These are phyloP conservation scores for Dendrolimus punctatus DNA, from an alignment of 1,140 invertebrate species.

Conservation along the genomic window DNA sequence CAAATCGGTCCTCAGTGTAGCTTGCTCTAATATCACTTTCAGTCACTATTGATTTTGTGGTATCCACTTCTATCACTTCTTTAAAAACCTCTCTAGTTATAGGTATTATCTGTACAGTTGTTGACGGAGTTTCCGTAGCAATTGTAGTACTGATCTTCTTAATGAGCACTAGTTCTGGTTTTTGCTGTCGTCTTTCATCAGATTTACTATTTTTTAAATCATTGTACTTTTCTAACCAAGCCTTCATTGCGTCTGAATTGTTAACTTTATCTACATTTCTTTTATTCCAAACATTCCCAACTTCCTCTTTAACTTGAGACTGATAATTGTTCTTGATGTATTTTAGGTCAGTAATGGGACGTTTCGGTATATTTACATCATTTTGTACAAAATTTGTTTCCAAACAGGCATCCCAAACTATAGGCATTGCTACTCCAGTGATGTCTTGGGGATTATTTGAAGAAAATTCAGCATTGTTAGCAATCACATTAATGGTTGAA, in stretches of 20 bases:
- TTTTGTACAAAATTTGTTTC: constrained; percentile 36
- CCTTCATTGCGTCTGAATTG: constrained; percentile 27
- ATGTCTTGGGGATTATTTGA: constrained; percentile 11
- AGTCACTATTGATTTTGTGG: constrained; percentile 35
- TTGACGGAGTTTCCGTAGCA: constrained; percentile 8
- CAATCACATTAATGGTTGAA: constrained; percentile 27
- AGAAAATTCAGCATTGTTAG: constrained; percentile 14
- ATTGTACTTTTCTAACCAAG: constrained; percentile 49
- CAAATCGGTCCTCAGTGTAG: constrained; percentile 46
- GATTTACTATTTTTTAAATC: constrained; percentile 30
- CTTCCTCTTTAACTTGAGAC: constrained; percentile 17
- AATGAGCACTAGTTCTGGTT: constrained; percentile 18
- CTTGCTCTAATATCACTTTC: constrained; percentile 44
- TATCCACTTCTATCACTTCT: constrained; percentile 26
- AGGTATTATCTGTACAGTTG: constrained; percentile 33
- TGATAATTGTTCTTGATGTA: constrained; percentile 22
- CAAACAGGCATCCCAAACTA: constrained; percentile 55
- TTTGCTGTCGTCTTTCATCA: constrained; percentile 24
- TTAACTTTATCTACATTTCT: constrained; percentile 30
- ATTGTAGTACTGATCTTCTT: constrained; percentile 12
- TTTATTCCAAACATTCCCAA: constrained; percentile 36
- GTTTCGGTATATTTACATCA: constrained; percentile 18
- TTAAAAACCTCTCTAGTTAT: constrained; percentile 51
- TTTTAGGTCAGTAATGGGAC: constrained; percentile 22
- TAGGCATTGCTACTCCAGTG: constrained; percentile 26